A percentile compares a stretch with the other conserved stretches of the same genome.
These are phyloP conservation scores for Lissonota sp. DNA, from an alignment of 2,888 invertebrate genomes.

Conservation along the genomic window DNA sequence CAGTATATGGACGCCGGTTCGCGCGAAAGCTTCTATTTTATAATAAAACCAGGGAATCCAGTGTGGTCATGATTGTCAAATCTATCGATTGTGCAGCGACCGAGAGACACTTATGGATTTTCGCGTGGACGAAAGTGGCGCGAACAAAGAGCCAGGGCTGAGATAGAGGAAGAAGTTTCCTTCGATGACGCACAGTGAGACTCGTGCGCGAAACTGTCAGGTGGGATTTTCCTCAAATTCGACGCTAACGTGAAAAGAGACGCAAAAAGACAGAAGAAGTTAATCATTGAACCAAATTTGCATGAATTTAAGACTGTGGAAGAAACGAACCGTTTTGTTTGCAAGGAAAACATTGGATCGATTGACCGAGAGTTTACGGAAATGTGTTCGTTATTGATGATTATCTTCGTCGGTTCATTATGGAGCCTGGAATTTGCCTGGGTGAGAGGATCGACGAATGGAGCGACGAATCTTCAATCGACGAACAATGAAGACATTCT, in stretches of 20 bases:
- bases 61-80: constrained; percentile 24
- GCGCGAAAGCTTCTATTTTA: too few relatives aligned
- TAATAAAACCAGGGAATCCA: not conserved
- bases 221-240: not conserved
- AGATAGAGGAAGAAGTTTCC: too few relatives aligned
- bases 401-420: constrained; percentile 34
- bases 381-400: constrained; percentile 44
- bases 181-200: constrained; percentile 37
- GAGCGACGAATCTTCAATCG: constrained; percentile 49
- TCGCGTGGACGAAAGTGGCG: not conserved
- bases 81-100: not conserved
- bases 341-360: not conserved
- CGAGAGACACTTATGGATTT: constrained; percentile 1
- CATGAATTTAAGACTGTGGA: not conserved
- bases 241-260: not conserved
- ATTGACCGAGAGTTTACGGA: not conserved
- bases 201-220: constrained; percentile 14
- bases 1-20: constrained; percentile 22
- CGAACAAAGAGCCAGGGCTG: not conserved
- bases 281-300: too few relatives aligned
- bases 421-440: constrained; percentile 24
- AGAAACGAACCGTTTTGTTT: not conserved
- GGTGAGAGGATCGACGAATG: constrained; percentile 57
- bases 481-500: constrained; percentile 79
- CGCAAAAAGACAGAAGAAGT: not conserved